These are phyloP conservation scores for Aporophyla nigra DNA, from an alignment of 2,888 invertebrate genomes.

Conservation along the genomic window DNA sequence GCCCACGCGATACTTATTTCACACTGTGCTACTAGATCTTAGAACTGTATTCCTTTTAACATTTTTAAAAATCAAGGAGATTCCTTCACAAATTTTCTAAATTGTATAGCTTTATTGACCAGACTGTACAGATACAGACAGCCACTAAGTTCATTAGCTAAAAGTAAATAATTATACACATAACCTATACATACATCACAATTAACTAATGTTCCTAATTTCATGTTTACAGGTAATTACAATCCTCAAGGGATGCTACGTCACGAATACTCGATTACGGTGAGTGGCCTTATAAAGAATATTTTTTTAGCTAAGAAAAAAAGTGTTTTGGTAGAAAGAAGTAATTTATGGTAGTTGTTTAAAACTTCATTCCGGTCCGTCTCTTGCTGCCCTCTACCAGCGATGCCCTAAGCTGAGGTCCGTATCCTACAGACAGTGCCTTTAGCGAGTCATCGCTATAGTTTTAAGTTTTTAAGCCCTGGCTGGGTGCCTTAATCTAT, in stretches of 20 bases:
- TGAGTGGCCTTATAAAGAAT: constrained; percentile 49
- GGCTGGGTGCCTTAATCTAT: too few species aligned
- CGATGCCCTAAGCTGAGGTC: too few species aligned
- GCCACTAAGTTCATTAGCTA: constrained; percentile 8
- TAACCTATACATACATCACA: constrained; percentile 12
- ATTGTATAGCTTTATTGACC: too few species aligned
- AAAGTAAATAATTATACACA: constrained; percentile 13
- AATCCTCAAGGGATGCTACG: constrained; percentile 53
- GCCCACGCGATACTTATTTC: too few species aligned
- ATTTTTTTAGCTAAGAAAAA: background rate
- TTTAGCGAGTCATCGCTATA: too few species aligned
- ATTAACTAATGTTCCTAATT: constrained; percentile 47
- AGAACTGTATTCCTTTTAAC: background rate
- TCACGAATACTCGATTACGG: constrained; percentile 45
- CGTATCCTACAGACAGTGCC: too few species aligned
- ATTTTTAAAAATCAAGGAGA: background rate
- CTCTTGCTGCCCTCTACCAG: too few species aligned
- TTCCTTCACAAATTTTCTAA: background rate
- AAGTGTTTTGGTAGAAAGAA: background rate
- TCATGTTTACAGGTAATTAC: constrained; percentile 63
- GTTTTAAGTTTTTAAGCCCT: too few species aligned
- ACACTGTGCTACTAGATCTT: background rate
- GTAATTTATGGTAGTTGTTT: background rate
- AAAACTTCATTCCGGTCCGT: too few species aligned
- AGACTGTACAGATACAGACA: background rate